phyloP scores from a whole-genome alignment of 2,797 vertebrate genomes.

The Coendou prehensilis region DNA sequence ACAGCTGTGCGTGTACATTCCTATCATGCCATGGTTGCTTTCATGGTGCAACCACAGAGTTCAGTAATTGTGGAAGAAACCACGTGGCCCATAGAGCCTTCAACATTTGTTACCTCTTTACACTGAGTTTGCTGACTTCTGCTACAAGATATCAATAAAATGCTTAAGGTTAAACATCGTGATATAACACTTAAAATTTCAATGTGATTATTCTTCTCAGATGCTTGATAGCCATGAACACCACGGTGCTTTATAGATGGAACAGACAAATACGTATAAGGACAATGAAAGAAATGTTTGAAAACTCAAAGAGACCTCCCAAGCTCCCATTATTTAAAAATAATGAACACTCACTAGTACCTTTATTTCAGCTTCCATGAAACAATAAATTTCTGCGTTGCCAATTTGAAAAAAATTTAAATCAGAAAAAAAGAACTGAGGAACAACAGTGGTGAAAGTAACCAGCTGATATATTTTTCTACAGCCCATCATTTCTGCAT shows the following conservation, averaged over 20 bases:
- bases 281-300: background rate
- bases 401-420: slow-evolving; percentile 34
- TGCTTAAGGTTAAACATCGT: background rate
- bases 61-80: background rate
- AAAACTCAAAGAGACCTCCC: background rate
- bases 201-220: background rate
- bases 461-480: background rate
- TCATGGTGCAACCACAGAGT: background rate
- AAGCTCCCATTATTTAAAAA: background rate
- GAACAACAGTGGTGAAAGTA: background rate
- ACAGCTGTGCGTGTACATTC: background rate
- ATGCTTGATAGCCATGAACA: background rate
- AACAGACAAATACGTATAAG: background rate
- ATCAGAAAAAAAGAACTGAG: background rate
- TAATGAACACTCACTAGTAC: background rate
- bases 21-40: background rate
- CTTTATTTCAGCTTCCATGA: background rate
- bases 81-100: background rate
- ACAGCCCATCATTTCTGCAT: background rate
- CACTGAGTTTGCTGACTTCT: background rate
- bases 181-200: slow-evolving; percentile 8
- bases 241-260: background rate
- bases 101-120: background rate
- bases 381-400: background rate
- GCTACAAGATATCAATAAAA: background rate